Conservation (phyloP, 2,797 vertebrate species). For the Sebastes dallii region DNA sequence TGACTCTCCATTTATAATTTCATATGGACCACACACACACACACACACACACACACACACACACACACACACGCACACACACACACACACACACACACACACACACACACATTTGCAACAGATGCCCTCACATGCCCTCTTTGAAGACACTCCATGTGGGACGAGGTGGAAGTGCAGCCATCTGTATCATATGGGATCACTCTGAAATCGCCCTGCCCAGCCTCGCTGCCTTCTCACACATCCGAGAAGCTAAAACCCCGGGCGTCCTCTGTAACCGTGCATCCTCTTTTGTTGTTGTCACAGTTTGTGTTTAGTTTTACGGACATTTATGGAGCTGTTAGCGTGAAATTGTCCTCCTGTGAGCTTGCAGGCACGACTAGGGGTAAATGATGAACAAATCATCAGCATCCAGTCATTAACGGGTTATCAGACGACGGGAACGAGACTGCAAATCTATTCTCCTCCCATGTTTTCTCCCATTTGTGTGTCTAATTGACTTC, state of each 20-base stretch:
- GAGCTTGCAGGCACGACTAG: background rate
- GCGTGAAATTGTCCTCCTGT: background rate
- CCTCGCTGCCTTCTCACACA: background rate
- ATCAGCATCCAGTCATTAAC: constrained; percentile 19
- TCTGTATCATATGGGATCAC: constrained; percentile 19
- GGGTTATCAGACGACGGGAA: constrained; percentile 31
- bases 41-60: constrained; percentile 30
- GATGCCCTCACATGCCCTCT: constrained; percentile 15
- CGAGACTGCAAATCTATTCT: background rate
- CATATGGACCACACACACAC: constrained; percentile 25
- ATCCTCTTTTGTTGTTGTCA: background rate
- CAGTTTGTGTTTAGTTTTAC: constrained; percentile 1
- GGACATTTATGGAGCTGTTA: background rate
- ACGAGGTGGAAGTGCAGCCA: constrained; percentile 8
- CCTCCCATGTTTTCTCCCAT: background rate
- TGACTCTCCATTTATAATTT: background rate
- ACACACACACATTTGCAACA: constrained; percentile 34
- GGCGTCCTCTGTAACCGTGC: background rate
- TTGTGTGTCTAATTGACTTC: background rate
- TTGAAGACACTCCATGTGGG: constrained; percentile 12
- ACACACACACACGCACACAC: constrained; percentile 37
- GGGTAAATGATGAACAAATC: constrained; percentile 17
- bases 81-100: constrained; percentile 40
- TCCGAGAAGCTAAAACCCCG: background rate
- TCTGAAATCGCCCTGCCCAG: constrained; percentile 12